Evolutionary conservation across 1,140 invertebrate genomes (phyloP).

Genomic region (Bradysia coprophila): DNA sequence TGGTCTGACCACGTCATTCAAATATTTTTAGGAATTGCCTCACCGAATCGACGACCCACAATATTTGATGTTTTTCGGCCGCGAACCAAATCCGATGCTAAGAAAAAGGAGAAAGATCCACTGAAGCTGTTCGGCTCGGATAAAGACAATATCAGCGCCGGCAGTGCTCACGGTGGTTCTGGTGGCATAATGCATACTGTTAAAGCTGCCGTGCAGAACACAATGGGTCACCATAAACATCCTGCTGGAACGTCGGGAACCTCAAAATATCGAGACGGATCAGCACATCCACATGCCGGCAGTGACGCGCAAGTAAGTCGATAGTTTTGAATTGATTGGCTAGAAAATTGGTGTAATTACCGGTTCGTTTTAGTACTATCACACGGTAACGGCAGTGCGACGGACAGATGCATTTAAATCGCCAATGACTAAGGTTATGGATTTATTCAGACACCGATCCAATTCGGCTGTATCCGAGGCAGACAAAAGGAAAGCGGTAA

Average conservation of each 20-base stretch:
- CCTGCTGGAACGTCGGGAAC: conserved; percentile 16
- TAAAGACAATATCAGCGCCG: conserved; percentile 20
- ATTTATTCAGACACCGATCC: conserved; percentile 67
- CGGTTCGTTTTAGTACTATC: conserved; percentile 32
- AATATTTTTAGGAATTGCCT: conserved; percentile 29
- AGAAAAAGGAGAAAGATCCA: conserved; percentile 30
- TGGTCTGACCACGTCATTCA: neutral
- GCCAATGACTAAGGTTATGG: conserved; percentile 74
- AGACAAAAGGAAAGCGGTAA: conserved; percentile 58
- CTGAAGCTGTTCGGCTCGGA: conserved; percentile 10
- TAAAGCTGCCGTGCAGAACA: conserved; percentile 55
- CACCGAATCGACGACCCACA: conserved; percentile 45
- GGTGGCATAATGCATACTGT: conserved; percentile 54
- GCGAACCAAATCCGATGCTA: conserved; percentile 56
- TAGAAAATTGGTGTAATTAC: neutral
- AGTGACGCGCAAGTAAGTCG: conserved; percentile 27
- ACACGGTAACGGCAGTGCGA: conserved; percentile 39
- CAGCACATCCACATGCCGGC: conserved; percentile 37
- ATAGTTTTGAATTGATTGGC: neutral
- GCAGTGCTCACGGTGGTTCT: conserved; percentile 19
- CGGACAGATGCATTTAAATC: conserved; percentile 30
- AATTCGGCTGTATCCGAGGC: conserved; percentile 47
- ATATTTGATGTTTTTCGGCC: conserved; percentile 74
- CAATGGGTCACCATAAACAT: conserved; percentile 31
- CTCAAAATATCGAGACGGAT: conserved; percentile 34